These are phyloP conservation scores for Thryonomys swinderianus DNA, from an alignment of 2,113 vertebrate genomes.

Conservation along the genomic window DNA sequence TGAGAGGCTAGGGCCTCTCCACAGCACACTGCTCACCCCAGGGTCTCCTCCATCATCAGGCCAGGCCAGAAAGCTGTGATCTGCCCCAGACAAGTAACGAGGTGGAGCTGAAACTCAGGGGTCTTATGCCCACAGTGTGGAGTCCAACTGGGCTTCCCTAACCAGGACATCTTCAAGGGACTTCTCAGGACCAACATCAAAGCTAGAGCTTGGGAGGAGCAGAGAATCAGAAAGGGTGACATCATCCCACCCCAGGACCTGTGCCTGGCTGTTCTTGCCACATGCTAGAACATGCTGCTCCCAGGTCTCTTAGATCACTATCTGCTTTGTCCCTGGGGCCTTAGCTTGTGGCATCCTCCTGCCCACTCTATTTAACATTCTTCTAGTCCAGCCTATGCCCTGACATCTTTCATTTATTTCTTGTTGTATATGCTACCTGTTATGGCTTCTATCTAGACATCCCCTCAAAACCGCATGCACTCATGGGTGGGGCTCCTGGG, in stretches of 20 bases:
- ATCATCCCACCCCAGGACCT: not conserved
- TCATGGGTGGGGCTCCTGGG: not conserved
- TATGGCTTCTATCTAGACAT: not conserved
- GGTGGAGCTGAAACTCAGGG: not conserved
- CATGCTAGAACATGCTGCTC: accelerated
- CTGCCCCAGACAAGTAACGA: not conserved
- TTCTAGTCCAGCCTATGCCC: not conserved
- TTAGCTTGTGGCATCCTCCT: not conserved
- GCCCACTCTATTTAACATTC: too few relatives aligned
- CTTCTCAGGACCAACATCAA: too few relatives aligned
- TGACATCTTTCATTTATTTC: not conserved
- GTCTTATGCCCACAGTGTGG: not conserved
- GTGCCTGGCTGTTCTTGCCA: accelerated
- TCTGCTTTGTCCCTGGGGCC: not conserved
- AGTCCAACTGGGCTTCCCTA: not conserved
- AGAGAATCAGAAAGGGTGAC: not conserved
- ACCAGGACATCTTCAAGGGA: too few relatives aligned
- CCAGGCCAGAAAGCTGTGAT: accelerated
- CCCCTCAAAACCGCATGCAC: not conserved
- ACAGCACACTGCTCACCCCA: accelerated
- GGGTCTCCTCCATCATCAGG: too few relatives aligned
- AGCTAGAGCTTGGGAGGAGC: not conserved
- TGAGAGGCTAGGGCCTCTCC: not conserved
- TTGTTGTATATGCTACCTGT: accelerated
- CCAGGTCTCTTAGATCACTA: accelerated